Percentiles rank a stretch among this genome's conserved stretches.
Evolutionary conservation across 2,113 vertebrate species (phyloP).

Genomic region (Pristiophorus japonicus): DNA sequence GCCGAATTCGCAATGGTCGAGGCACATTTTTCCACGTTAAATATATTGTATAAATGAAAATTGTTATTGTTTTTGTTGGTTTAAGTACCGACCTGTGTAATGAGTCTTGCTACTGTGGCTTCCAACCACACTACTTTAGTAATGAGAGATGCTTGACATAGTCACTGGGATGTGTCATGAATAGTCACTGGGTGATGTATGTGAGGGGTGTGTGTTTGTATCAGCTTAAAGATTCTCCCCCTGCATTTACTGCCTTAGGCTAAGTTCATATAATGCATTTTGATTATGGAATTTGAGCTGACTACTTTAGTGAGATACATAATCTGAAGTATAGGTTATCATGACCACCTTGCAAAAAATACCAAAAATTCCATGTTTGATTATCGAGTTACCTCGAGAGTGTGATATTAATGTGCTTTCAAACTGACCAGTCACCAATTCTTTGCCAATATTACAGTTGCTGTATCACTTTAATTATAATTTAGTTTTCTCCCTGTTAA

Average conservation of each 20-base stretch:
- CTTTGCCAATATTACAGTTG: background rate
- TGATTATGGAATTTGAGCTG: background rate
- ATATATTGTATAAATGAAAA: background rate
- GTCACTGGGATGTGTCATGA: background rate
- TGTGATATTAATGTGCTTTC: background rate
- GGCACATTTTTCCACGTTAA: background rate
- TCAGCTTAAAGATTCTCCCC: background rate
- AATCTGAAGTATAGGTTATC: background rate
- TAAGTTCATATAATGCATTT: background rate
- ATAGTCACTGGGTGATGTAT: background rate
- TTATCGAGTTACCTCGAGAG: background rate
- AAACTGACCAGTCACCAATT: background rate
- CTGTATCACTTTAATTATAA: background rate
- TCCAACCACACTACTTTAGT: background rate
- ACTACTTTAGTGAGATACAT: background rate
- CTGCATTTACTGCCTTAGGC: background rate
- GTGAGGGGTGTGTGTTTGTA: background rate
- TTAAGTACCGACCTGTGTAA: no score
- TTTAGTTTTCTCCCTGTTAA: background rate
- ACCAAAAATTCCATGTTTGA: background rate
- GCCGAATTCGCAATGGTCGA: background rate
- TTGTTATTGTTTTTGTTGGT: background rate
- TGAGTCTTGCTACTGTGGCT: background rate
- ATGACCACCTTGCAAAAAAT: background rate
- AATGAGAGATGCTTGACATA: background rate